Base-by-base conservation (phyloP, 2,113 vertebrate genomes). In the Todiramphus saurophagus region DNA sequence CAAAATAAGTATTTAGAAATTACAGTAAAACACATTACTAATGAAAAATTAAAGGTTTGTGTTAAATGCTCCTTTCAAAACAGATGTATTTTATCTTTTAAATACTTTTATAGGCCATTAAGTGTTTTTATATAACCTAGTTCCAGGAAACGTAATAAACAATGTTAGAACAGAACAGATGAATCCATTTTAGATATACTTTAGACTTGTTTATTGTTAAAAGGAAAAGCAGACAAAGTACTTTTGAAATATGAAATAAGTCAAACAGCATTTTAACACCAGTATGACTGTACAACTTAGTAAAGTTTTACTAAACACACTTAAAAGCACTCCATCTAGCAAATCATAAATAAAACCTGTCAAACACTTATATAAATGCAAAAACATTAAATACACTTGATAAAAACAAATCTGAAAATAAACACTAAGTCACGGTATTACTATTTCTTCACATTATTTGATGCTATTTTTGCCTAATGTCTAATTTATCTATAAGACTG, bases 141-240 rank as follows among this genome's bases (percentile, higher is more conserved):
- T 89, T 95, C 46, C 31, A 79, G 16, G 63, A 91, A 91, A 75
- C 69, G 86, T 58, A 33, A 83, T 56, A 77, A 83, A 83, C n/a
- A 67, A 95, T 67, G 81, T 90, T 96, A 80, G 89, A 97, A 98
- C 88, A 97, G 94, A 98, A 97, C 79, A 98, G 95, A 96, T 98
- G 96, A 97, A 97, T 92, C 90, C 68, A 89, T 94, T 94, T 90
- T 84, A 87, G 80, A 94, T 96, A 97, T 51, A 96, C 68, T 83
- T 97, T 81, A 95, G n/a, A 77, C 16, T 60, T 60, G 82, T 98
- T 98, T 98, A 98, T 98, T 98, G 83, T 94, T 96, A 93, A 96
- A 94, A 97, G 91, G 53, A 97, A 97, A 96, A 60, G 69, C 87
- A 97, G 95, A 98, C 97, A 98, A 97, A 97, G 96, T 80, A 96